Conservation (phyloP, 2,888 invertebrate species). For the Calliphora vomitoria region DNA sequence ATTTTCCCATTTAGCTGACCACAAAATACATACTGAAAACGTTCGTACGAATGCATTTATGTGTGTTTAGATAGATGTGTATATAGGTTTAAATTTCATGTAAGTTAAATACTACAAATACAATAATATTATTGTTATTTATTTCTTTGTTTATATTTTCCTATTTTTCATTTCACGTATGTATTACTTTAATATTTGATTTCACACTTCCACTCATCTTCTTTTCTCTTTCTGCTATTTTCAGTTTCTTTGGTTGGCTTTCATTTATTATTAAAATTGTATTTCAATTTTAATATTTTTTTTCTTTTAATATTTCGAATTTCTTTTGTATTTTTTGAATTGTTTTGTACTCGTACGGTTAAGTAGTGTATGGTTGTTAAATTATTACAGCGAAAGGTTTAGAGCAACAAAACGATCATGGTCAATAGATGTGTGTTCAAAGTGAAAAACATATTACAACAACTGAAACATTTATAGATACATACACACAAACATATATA, state of each 20-base stretch:
- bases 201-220: constrained; percentile 48
- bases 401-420: background rate
- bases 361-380: constrained; percentile 16
- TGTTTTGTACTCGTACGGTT: background rate
- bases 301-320: background rate
- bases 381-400: constrained; percentile 32
- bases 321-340: background rate
- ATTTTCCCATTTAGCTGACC: constrained; percentile 15
- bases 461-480: background rate
- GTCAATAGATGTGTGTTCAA: constrained; percentile 6
- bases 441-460: background rate
- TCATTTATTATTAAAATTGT: constrained; percentile 30
- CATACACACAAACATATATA: background rate
- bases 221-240: constrained; percentile 1
- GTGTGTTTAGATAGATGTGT: background rate
- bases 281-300: background rate
- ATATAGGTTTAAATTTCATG: background rate
- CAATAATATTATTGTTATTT: background rate
- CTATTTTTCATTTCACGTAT: background rate
- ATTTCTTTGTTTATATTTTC: constrained; percentile 4
- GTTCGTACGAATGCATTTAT: background rate
- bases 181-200: background rate
- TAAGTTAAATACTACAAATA: background rate
- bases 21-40: background rate
- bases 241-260: constrained; percentile 6